Conservation (phyloP, 2,113 vertebrate genomes). For the Gallinago undulata region DNA sequence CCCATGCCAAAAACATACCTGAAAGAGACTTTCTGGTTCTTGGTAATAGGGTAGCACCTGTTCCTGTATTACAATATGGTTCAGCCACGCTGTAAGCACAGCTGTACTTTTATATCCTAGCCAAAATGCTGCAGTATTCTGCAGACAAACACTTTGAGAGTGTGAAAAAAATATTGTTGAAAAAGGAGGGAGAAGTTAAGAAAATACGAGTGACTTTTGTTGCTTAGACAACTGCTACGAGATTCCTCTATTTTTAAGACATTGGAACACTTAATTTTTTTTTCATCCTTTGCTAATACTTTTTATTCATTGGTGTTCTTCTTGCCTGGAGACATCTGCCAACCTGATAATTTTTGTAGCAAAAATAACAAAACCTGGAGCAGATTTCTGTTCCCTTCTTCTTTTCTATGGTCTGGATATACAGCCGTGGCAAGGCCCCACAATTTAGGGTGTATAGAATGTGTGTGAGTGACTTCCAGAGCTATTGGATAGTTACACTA, state of each 20-base stretch:
- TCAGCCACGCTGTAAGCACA: not conserved
- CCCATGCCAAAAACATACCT: not conserved
- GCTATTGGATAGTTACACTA: not conserved
- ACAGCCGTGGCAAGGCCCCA: not conserved
- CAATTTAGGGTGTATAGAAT: not conserved
- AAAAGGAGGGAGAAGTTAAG: not conserved
- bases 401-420: not conserved
- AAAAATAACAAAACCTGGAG: not conserved
- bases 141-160: not conserved
- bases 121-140: not conserved
- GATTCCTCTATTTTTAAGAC: not conserved
- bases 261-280: not conserved
- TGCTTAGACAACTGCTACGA: not conserved
- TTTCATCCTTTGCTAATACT: not conserved
- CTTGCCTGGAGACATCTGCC: not conserved
- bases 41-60: fast-evolving
- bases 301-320: not conserved
- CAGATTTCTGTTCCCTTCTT: not conserved
- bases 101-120: not conserved
- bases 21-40: not conserved
- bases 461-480: not conserved
- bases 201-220: not conserved
- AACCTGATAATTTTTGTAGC: not conserved
- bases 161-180: not conserved
- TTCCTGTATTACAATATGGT: fast-evolving